These are phyloP conservation scores for Fregetta grallaria DNA, from an alignment of 2,113 vertebrate species.

Conservation along the genomic window DNA sequence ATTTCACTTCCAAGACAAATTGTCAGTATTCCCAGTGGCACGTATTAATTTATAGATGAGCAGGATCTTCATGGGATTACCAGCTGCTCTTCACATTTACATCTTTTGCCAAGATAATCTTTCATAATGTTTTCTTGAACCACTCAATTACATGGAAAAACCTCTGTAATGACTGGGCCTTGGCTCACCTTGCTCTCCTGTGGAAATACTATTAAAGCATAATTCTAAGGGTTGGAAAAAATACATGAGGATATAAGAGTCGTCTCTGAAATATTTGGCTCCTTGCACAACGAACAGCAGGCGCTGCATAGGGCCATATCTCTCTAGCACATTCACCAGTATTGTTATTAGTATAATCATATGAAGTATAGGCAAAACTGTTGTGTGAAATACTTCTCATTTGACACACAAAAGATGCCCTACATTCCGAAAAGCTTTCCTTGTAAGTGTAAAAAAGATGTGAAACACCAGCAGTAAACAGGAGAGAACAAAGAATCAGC, in stretches of 20 bases:
- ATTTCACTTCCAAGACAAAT: slow-evolving; percentile 25
- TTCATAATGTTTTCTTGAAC: slow-evolving; percentile 10
- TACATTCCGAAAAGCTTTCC: background rate
- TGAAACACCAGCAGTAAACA: background rate
- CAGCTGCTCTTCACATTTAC: slow-evolving; percentile 54
- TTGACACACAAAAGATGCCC: background rate
- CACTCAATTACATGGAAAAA: slow-evolving; percentile 32
- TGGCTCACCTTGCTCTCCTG: slow-evolving; percentile 29
- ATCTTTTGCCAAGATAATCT: slow-evolving; percentile 27
- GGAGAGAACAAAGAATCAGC: background rate
- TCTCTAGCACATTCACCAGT: background rate
- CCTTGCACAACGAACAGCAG: background rate
- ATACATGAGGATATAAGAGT: background rate
- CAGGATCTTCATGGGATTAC: slow-evolving; percentile 26
- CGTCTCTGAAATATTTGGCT: background rate
- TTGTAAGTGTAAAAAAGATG: background rate
- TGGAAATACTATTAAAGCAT: slow-evolving; percentile 34
- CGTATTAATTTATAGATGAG: slow-evolving; percentile 28
- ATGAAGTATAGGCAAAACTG: background rate
- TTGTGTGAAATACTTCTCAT: background rate
- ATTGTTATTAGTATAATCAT: background rate
- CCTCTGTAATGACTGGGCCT: background rate
- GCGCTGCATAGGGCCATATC: background rate
- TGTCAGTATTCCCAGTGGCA: background rate
- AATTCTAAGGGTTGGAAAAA: background rate